These are phyloP conservation scores for Psittacula cyanocephala DNA, from an alignment of 2,113 vertebrate species.

Conservation along the genomic window DNA sequence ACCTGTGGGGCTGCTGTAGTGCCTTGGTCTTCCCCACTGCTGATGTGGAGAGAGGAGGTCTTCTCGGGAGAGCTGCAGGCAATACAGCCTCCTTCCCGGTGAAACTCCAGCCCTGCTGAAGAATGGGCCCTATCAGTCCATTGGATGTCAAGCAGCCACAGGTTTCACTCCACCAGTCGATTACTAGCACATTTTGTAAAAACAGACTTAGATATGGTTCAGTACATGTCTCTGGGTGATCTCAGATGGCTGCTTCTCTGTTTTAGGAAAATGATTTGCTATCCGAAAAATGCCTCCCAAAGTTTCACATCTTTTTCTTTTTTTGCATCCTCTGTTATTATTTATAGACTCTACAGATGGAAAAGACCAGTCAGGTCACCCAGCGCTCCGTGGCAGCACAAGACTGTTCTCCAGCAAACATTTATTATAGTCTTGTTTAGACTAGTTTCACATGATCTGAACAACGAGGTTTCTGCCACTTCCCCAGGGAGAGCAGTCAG, in stretches of 20 bases:
- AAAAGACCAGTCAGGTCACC: constrained; percentile 26
- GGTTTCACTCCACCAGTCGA: not conserved
- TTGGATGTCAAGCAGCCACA: not conserved
- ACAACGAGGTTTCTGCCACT: not conserved
- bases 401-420: not conserved
- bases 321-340: not conserved
- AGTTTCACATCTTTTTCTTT: not conserved
- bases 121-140: not conserved
- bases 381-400: not conserved
- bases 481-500: not conserved
- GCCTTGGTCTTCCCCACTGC: not conserved
- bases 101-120: not conserved
- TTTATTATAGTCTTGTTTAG: constrained; percentile 41
- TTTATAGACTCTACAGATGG: not conserved
- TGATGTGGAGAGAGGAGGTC: not conserved
- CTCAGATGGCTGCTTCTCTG: not conserved
- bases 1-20: not conserved
- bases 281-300: not conserved
- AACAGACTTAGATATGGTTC: not conserved
- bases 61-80: not conserved
- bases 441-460: constrained; percentile 2
- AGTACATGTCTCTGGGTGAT: not conserved
- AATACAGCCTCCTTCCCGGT: rapidly evolving
- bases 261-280: not conserved
- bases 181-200: not conserved